Percentiles rank a stretch among this genome's conserved stretches.
These are phyloP conservation scores for Hirtodrosophila trivittata DNA, from an alignment of 2,888 invertebrate species.

Conservation along the genomic window DNA sequence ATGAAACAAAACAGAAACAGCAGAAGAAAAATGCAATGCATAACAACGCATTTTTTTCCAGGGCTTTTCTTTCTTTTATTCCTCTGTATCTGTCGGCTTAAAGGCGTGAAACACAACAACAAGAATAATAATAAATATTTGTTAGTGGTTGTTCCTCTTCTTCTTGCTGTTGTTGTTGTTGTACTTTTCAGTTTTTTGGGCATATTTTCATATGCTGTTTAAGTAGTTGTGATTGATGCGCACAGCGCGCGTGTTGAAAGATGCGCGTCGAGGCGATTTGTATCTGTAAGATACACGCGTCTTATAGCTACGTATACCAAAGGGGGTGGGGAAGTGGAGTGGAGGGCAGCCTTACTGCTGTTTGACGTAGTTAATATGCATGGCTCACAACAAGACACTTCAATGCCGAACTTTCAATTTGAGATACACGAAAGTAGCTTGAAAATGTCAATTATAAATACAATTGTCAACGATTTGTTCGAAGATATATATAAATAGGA, in stretches of 20 bases:
- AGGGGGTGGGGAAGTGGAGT: neutral
- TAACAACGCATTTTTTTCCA: conserved; percentile 50
- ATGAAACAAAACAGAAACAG: conserved; percentile 17
- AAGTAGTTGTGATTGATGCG: conserved; percentile 75
- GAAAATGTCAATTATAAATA: conserved; percentile 5
- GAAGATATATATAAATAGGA: no score
- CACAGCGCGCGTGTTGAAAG: conserved; percentile 67
- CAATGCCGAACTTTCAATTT: neutral
- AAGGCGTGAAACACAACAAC: conserved; percentile 71
- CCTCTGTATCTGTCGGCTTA: conserved; percentile 70
- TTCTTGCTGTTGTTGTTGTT: conserved; percentile 15
- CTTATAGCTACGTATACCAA: conserved; percentile 6
- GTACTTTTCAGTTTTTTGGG: conserved; percentile 33
- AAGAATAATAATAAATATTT: conserved; percentile 70
- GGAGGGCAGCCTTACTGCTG: no score
- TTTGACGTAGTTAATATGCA: conserved; percentile 32
- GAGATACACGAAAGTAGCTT: neutral
- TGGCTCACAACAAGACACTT: conserved; percentile 8
- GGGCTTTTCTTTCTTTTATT: conserved; percentile 60
- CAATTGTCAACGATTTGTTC: no score
- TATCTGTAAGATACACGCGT: conserved; percentile 60
- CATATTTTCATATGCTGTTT: conserved; percentile 70
- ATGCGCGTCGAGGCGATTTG: conserved; percentile 63
- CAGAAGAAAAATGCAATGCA: conserved; percentile 49
- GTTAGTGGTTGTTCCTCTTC: conserved; percentile 40